Percentiles rank a stretch among this genome's conserved stretches.
These are phyloP conservation scores for Panulirus ornatus DNA, from an alignment of 1,140 invertebrate species.

Conservation along the genomic window DNA sequence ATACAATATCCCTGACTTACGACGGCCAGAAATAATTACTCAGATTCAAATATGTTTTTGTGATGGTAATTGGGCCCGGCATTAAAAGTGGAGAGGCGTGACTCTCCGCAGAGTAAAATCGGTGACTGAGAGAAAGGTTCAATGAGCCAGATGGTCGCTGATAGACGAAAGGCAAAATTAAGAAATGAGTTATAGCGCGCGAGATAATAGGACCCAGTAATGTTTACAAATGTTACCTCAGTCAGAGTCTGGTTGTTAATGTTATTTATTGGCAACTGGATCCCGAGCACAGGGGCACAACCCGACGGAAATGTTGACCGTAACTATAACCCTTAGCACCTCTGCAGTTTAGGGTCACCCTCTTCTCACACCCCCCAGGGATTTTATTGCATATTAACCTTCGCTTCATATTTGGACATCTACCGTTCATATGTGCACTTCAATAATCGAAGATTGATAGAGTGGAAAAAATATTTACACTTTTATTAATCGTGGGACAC, in stretches of 20 bases:
- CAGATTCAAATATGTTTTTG: slow-evolving; percentile 71
- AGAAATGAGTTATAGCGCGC: slow-evolving; percentile 60
- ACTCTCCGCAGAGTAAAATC: slow-evolving; percentile 42
- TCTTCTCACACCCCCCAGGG: not conserved
- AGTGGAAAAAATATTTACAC: slow-evolving; percentile 61
- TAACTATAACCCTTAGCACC: not conserved
- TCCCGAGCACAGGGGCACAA: slow-evolving; percentile 22
- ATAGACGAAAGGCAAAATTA: slow-evolving; percentile 69
- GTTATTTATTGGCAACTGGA: slow-evolving; percentile 72
- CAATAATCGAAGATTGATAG: slow-evolving; percentile 68
- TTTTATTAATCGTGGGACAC: slow-evolving; percentile 53
- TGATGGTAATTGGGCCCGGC: slow-evolving; percentile 66
- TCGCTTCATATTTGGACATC: slow-evolving; percentile 70
- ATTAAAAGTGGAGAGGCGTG: slow-evolving; percentile 69
- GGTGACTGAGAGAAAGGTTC: slow-evolving; percentile 58
- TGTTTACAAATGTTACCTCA: slow-evolving; percentile 74
- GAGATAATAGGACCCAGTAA: slow-evolving; percentile 71
- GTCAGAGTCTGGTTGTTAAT: slow-evolving; percentile 65
- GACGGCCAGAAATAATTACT: slow-evolving; percentile 73
- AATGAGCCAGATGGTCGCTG: slow-evolving; percentile 67
- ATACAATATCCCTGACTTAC: slow-evolving; percentile 71
- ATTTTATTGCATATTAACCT: slow-evolving; percentile 69
- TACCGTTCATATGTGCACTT: slow-evolving; percentile 68
- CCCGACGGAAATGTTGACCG: not conserved
- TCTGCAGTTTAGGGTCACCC: not conserved